Evolutionary conservation across 2,797 vertebrate genomes (phyloP).

Genomic region (Chaetophractus vellerosus): DNA sequence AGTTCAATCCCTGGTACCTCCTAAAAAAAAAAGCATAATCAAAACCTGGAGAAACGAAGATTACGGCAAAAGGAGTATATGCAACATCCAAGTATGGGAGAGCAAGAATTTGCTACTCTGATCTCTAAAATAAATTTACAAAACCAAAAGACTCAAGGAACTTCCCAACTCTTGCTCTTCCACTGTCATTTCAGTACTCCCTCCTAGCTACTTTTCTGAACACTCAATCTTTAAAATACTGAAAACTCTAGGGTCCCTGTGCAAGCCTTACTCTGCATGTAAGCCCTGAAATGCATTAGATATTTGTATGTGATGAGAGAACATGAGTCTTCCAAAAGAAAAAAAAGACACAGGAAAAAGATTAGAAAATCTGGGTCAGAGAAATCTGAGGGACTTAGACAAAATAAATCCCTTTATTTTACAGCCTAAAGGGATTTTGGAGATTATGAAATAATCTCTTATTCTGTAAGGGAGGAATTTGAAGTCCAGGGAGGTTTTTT

Average conservation of each 20-base stretch:
- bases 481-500: background rate
- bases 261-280: background rate
- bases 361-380: background rate
- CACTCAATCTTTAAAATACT: background rate
- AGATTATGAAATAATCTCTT: slow-evolving; percentile 14
- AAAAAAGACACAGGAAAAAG: background rate
- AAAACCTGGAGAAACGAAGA: slow-evolving; percentile 39
- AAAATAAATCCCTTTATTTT: too few relatives aligned
- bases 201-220: background rate
- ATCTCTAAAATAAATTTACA: slow-evolving; percentile 34
- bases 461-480: background rate
- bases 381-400: background rate
- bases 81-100: background rate
- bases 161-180: background rate
- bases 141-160: slow-evolving; percentile 29
- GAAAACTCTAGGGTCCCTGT: background rate
- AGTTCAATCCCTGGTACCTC: too few relatives aligned
- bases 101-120: background rate
- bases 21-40: too few relatives aligned
- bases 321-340: background rate
- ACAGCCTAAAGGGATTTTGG: background rate
- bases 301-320: background rate
- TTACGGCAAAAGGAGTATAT: background rate
- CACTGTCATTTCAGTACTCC: background rate
- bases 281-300: background rate